A percentile compares a stretch with the other conserved stretches of the same genome.
These are phyloP conservation scores for Ricordea florida DNA, from an alignment of 92 coral and sea anemone species.

Conservation along the genomic window DNA sequence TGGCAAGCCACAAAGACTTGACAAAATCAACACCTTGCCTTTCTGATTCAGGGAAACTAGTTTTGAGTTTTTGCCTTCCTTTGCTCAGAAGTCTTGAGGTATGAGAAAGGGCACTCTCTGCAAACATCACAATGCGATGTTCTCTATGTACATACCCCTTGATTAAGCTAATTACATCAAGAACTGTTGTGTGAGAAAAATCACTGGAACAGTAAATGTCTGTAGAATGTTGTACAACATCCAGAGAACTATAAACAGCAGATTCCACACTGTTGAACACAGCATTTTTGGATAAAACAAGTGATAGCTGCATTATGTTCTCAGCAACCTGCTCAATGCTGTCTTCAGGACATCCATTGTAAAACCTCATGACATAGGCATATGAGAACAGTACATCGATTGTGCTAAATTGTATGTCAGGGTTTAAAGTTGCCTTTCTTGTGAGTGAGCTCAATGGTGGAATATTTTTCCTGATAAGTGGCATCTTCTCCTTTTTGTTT, in stretches of 20 bases:
- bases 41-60: slow-evolving; percentile 1
- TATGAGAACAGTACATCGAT: slow-evolving; percentile 84
- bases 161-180: slow-evolving; percentile 65
- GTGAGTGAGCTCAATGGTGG: slow-evolving; percentile 33
- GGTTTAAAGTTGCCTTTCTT: slow-evolving; percentile 60
- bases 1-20: slow-evolving; percentile 81
- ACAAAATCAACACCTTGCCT: slow-evolving; percentile 38
- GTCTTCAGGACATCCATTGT: slow-evolving; percentile 85
- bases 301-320: slow-evolving; percentile 66
- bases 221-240: slow-evolving; percentile 59
- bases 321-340: slow-evolving; percentile 61
- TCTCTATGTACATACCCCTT: slow-evolving; percentile 20
- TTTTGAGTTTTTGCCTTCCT: slow-evolving; percentile 39
- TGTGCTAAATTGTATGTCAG: slow-evolving; percentile 59
- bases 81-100: slow-evolving; percentile 63
- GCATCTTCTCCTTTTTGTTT: slow-evolving; percentile 3
- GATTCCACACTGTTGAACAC: slow-evolving; percentile 72
- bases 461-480: slow-evolving; percentile 49
- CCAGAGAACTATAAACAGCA: slow-evolving; percentile 64
- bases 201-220: slow-evolving; percentile 70
- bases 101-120: slow-evolving; percentile 82
- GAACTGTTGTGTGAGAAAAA: slow-evolving; percentile 65
- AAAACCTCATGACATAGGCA: slow-evolving; percentile 79
- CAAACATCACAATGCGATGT: slow-evolving; percentile 17
- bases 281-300: slow-evolving; percentile 71